phyloP scores from a whole-genome alignment of 2,888 invertebrate genomes.

The Lordiphosa fenestrarum region DNA sequence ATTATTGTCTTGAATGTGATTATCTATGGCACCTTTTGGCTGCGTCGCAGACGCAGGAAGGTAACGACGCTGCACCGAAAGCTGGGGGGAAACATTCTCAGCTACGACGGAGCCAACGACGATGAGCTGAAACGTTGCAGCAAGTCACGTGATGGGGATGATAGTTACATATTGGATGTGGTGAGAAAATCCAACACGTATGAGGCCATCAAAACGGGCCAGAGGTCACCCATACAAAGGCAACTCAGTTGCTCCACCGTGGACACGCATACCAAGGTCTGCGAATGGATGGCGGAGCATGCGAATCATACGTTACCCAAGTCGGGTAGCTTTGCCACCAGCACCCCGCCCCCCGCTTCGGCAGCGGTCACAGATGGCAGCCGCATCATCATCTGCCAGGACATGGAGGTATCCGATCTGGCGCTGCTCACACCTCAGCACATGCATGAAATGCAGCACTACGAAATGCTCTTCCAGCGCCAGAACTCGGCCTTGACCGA shows the following conservation, averaged over 20 bases:
- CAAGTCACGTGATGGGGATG: slow-evolving; percentile 77
- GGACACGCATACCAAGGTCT: slow-evolving; percentile 92
- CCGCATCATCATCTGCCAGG: slow-evolving; percentile 78
- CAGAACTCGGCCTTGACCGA: slow-evolving; percentile 73
- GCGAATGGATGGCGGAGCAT: slow-evolving; percentile 91
- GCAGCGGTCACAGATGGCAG: slow-evolving; percentile 43
- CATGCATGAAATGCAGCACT: slow-evolving; percentile 73
- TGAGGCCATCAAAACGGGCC: slow-evolving; percentile 76
- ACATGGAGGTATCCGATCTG: slow-evolving; percentile 77
- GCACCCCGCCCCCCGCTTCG: slow-evolving; percentile 80
- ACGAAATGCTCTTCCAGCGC: slow-evolving; percentile 63
- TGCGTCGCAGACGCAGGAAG: slow-evolving; percentile 76
- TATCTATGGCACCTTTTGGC: slow-evolving; percentile 77
- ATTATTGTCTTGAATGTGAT: slow-evolving; percentile 87
- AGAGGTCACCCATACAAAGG: slow-evolving; percentile 82
- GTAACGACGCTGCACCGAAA: slow-evolving; percentile 70
- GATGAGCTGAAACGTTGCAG: slow-evolving; percentile 79
- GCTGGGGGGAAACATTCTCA: slow-evolving; percentile 76
- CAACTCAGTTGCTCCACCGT: slow-evolving; percentile 90
- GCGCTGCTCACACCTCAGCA: slow-evolving; percentile 76
- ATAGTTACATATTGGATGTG: slow-evolving; percentile 78
- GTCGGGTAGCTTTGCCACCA: slow-evolving; percentile 66
- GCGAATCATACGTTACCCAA: slow-evolving; percentile 79
- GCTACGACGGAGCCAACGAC: slow-evolving; percentile 78
- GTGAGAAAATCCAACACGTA: slow-evolving; percentile 79